These are phyloP conservation scores for Penelope pileata DNA, from an alignment of 2,113 vertebrate genomes.

Conservation along the genomic window DNA sequence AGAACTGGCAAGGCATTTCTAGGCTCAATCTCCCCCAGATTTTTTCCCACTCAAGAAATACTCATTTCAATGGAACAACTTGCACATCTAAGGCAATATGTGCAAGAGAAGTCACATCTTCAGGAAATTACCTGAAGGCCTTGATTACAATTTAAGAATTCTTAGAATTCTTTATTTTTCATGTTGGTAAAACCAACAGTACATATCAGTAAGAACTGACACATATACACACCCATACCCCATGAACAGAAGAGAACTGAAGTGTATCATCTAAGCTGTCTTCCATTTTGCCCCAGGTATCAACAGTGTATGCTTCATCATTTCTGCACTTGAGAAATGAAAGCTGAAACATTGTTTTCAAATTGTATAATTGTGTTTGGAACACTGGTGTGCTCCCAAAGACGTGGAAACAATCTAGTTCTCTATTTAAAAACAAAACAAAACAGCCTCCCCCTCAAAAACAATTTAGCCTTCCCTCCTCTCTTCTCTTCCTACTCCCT, in stretches of 20 bases:
- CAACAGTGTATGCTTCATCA: background rate
- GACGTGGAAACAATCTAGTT: background rate
- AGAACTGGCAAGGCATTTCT: background rate
- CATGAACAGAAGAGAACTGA: background rate
- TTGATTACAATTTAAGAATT: background rate
- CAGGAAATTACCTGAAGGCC: background rate
- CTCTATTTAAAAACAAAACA: background rate
- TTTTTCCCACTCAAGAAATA: background rate
- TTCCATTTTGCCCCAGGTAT: background rate
- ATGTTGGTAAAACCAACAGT: background rate
- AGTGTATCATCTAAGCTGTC: background rate
- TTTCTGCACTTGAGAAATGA: background rate
- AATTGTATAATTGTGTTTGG: background rate
- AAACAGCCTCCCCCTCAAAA: background rate
- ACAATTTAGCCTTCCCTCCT: background rate
- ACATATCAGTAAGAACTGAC: background rate
- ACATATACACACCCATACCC: background rate
- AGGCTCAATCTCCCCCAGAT: background rate
- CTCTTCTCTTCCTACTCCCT: fast-evolving
- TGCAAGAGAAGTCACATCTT: background rate
- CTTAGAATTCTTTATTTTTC: background rate
- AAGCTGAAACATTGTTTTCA: background rate
- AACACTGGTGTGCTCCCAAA: background rate
- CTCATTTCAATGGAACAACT: background rate
- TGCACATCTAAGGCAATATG: background rate